These are phyloP conservation scores for Geococcyx californianus DNA, from an alignment of 2,113 vertebrate genomes.

Conservation along the genomic window DNA sequence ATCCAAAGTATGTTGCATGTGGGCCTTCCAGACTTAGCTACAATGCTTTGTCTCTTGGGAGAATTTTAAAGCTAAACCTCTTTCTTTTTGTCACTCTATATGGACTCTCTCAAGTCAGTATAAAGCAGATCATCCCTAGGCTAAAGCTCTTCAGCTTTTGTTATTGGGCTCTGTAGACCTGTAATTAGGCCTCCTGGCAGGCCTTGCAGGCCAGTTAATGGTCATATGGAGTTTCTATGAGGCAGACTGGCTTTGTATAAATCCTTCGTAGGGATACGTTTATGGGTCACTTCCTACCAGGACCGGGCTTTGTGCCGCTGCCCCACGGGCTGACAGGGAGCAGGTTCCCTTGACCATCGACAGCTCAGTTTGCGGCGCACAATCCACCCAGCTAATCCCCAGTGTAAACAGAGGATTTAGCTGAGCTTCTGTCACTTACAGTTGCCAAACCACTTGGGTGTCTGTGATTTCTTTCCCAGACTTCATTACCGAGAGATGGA, in stretches of 20 bases:
- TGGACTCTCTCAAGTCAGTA: constrained; percentile 99
- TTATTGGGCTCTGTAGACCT: constrained; percentile 95
- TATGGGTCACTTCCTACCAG: constrained; percentile 98
- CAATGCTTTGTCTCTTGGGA: constrained; percentile 88
- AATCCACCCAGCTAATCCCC: constrained; percentile 82
- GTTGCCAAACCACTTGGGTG: constrained; percentile 84
- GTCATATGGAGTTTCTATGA: constrained; percentile 92
- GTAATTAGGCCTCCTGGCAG: constrained; percentile 99
- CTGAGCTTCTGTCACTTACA: constrained; percentile 84
- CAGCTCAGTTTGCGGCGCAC: constrained; percentile 72
- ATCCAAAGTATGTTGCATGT: constrained; percentile 86
- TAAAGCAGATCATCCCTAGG: constrained; percentile 98
- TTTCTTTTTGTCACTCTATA: constrained; percentile 89
- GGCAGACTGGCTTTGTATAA: constrained; percentile 90
- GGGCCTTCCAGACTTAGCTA: constrained; percentile 79
- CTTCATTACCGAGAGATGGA: constrained; percentile 63
- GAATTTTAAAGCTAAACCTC: constrained; percentile 93
- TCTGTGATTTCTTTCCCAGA: constrained; percentile 80
- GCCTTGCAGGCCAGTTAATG: constrained; percentile 90
- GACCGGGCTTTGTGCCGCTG: constrained; percentile 83
- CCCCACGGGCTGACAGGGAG: constrained; percentile 80
- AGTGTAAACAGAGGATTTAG: constrained; percentile 90
- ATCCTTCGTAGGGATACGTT: constrained; percentile 89
- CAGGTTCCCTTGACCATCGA: constrained; percentile 84
- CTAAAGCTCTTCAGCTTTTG: constrained; percentile 98